Evolutionary conservation across 2,797 vertebrate species (phyloP).

Genomic region (Pipistrellus pipistrellus): DNA sequence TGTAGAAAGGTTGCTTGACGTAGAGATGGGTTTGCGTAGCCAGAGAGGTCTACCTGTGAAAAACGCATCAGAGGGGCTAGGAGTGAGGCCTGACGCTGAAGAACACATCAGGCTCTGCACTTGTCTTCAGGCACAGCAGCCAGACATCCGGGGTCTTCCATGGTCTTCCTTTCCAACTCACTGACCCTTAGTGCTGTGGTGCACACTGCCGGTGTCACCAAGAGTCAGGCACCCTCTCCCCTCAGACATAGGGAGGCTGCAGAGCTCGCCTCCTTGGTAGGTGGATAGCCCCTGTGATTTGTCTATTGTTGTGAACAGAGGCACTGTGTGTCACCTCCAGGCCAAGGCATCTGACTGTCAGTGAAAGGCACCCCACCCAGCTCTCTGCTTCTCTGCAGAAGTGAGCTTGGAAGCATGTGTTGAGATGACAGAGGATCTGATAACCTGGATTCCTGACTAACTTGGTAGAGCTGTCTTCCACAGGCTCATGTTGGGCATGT

Average conservation of each 20-base stretch:
- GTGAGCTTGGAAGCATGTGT: not conserved
- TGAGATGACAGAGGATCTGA: not conserved
- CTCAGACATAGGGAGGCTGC: not conserved
- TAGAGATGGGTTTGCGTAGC: not conserved
- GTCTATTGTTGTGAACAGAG: not conserved
- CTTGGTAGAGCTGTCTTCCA: not conserved
- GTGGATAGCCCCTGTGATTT: not conserved
- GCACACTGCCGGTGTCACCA: not conserved
- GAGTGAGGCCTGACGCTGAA: not conserved
- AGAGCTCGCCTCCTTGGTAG: not conserved
- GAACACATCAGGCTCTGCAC: not conserved
- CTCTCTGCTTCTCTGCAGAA: not conserved
- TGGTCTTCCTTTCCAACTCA: not conserved
- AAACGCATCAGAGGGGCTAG: not conserved
- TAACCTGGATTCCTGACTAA: not conserved
- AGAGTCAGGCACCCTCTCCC: not conserved
- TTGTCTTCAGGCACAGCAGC: not conserved
- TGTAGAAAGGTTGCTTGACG: not conserved
- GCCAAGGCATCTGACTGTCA: not conserved
- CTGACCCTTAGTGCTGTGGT: not conserved
- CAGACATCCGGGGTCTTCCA: not conserved
- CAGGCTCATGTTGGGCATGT: not conserved
- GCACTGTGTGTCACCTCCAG: not conserved
- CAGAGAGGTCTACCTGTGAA: not conserved
- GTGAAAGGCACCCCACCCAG: not conserved